Evolutionary conservation across 2,113 vertebrate genomes (phyloP).

Genomic region (Hemiprocne comata): DNA sequence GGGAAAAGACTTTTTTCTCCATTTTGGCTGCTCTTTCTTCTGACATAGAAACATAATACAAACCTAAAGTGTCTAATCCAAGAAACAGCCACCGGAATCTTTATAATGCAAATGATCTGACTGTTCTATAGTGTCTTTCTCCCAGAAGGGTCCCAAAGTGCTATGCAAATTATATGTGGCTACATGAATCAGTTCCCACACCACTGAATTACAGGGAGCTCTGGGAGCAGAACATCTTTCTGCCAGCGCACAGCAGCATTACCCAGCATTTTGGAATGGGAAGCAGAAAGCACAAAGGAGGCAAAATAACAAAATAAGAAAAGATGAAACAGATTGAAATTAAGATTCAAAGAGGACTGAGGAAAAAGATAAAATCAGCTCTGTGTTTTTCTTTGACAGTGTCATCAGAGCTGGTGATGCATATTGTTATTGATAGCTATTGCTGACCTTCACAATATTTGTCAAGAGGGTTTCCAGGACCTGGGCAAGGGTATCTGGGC

Average conservation of each 20-base stretch:
- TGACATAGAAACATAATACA: conserved; percentile 34
- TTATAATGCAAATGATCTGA: conserved; percentile 59
- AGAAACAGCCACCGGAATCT: conserved; percentile 27
- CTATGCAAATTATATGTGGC: conserved; percentile 43
- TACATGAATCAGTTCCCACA: conserved; percentile 41
- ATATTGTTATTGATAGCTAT: background rate
- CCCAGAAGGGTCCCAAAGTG: conserved; percentile 40
- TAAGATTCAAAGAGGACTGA: background rate
- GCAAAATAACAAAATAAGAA: background rate
- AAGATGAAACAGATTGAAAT: background rate
- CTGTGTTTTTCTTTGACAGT: background rate
- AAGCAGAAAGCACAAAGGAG: background rate
- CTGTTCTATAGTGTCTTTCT: conserved; percentile 39
- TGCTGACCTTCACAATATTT: background rate
- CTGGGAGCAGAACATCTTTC: background rate
- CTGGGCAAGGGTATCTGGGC: background rate
- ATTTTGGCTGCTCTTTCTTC: conserved; percentile 35
- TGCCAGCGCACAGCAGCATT: background rate
- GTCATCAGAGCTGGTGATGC: background rate
- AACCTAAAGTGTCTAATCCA: conserved; percentile 29
- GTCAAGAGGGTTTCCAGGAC: background rate
- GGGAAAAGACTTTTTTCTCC: background rate
- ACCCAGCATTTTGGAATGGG: background rate
- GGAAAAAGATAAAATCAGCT: background rate
- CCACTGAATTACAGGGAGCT: background rate